phyloP scores from a whole-genome alignment of 2,113 vertebrate genomes.

The Salminus brasiliensis region DNA sequence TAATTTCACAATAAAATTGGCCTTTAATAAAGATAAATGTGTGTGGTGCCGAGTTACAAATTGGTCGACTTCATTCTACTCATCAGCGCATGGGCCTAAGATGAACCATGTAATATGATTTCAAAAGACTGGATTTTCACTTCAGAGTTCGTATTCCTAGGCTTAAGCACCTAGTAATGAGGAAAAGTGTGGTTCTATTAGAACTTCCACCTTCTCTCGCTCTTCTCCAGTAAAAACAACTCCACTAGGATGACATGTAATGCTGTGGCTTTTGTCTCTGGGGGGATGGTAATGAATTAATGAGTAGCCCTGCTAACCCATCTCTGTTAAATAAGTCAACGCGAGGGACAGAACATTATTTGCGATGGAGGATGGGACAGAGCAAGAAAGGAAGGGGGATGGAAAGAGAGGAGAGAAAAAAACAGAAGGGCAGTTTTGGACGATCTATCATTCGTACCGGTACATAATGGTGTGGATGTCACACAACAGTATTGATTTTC shows the following conservation, averaged over 20 bases:
- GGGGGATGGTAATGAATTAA: conserved; percentile 67
- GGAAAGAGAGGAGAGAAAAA: conserved; percentile 30
- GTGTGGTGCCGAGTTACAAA: conserved; percentile 11
- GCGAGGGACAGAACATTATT: conserved; percentile 65
- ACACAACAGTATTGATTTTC: not conserved
- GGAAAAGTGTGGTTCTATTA: conserved; percentile 8
- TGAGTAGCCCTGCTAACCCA: conserved; percentile 65
- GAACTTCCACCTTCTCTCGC: conserved; percentile 1
- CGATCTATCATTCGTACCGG: not conserved
- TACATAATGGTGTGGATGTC: not conserved
- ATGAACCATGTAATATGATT: not conserved
- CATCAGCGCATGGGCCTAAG: not conserved
- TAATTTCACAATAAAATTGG: conserved; percentile 51
- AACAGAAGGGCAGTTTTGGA: not conserved
- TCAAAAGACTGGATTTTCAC: conserved; percentile 13
- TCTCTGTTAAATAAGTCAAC: conserved; percentile 71
- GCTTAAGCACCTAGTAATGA: conserved; percentile 21
- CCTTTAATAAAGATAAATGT: conserved; percentile 14
- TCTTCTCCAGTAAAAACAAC: conserved; percentile 44
- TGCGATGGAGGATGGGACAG: conserved; percentile 54
- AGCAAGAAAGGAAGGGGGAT: conserved; percentile 46
- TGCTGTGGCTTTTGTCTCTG: conserved; percentile 67
- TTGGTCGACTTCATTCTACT: conserved; percentile 10
- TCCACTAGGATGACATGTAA: conserved; percentile 49
- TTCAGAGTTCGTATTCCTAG: conserved; percentile 23